Percentiles rank a stretch among this genome's conserved stretches.
Evolutionary conservation across 2,888 invertebrate genomes (phyloP).

Genomic region (Augiades crinisus): DNA sequence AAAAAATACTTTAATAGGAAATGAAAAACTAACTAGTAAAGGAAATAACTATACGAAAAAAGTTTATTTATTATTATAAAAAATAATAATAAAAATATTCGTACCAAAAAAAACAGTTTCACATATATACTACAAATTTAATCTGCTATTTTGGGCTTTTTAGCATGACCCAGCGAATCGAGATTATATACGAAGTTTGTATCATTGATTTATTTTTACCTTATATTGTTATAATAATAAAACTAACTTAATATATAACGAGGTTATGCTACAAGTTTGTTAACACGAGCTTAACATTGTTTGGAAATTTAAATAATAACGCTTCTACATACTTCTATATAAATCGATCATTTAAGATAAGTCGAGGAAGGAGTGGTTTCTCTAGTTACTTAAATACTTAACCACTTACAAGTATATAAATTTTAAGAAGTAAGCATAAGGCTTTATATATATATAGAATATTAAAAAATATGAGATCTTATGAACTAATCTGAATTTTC

Average conservation of each 20-base stretch:
- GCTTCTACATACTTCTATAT: slow-evolving; percentile 37
- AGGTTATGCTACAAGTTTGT: slow-evolving; percentile 42
- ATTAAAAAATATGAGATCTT: slow-evolving; percentile 71
- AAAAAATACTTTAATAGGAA: too few species aligned
- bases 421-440: slow-evolving; percentile 46
- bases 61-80: slow-evolving; percentile 1
- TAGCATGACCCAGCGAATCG: slow-evolving; percentile 5
- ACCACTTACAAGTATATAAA: slow-evolving; percentile 60
- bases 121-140: slow-evolving; percentile 15
- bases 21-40: too few species aligned
- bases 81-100: slow-evolving; percentile 6
- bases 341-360: slow-evolving; percentile 52
- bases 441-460: slow-evolving; percentile 72
- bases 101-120: slow-evolving; percentile 15
- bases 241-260: background rate
- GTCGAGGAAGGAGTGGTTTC: slow-evolving; percentile 44
- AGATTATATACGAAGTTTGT: slow-evolving; percentile 19
- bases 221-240: slow-evolving; percentile 1
- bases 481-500: slow-evolving; percentile 74
- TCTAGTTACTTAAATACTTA: slow-evolving; percentile 60
- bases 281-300: slow-evolving; percentile 57
- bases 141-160: slow-evolving; percentile 22
- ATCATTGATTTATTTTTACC: slow-evolving; percentile 7
- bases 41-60: background rate
- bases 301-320: slow-evolving; percentile 38